A percentile compares a stretch with the other conserved stretches of the same genome.
Conservation (phyloP, 2,113 vertebrate species). For the Lepus europaeus region DNA sequence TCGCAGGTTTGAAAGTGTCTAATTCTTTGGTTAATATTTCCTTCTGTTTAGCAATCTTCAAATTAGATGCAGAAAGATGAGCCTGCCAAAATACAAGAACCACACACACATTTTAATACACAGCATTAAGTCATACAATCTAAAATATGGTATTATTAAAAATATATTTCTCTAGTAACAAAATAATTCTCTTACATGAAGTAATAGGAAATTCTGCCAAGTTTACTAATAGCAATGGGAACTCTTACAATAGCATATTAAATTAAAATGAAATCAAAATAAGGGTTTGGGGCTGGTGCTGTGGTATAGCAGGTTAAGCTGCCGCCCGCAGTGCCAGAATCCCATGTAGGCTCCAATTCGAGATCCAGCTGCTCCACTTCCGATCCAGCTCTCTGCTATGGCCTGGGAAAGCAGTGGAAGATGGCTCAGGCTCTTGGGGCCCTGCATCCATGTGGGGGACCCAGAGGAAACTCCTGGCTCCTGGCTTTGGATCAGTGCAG, state of each 20-base stretch:
- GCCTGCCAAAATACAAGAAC: conserved; percentile 80
- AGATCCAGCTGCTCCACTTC: too few relatives aligned
- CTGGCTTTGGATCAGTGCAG: too few relatives aligned
- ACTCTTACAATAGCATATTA: neutral
- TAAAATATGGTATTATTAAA: conserved; percentile 12
- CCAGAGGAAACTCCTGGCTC: too few relatives aligned
- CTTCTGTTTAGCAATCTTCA: conserved; percentile 86
- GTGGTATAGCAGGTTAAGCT: too few relatives aligned
- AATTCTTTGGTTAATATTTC: conserved; percentile 89
- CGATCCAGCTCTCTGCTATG: too few relatives aligned
- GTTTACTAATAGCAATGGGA: conserved; percentile 6
- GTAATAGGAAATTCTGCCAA: conserved; percentile 21
- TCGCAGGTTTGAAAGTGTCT: conserved; percentile 87
- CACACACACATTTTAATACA: conserved; percentile 55
- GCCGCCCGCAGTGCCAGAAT: too few relatives aligned
- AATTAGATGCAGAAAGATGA: conserved; percentile 79
- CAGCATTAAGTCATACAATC: neutral
- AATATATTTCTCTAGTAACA: conserved; percentile 23
- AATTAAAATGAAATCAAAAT: conserved; percentile 58
- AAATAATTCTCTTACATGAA: conserved; percentile 27
- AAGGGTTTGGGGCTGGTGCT: neutral
- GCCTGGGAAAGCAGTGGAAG: too few relatives aligned
- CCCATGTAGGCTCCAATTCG: too few relatives aligned
- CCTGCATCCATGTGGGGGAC: too few relatives aligned
- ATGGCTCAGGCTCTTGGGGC: too few relatives aligned